Evolutionary conservation across 2,888 invertebrate genomes (phyloP).

Genomic region (Rhamnusium bicolor): DNA sequence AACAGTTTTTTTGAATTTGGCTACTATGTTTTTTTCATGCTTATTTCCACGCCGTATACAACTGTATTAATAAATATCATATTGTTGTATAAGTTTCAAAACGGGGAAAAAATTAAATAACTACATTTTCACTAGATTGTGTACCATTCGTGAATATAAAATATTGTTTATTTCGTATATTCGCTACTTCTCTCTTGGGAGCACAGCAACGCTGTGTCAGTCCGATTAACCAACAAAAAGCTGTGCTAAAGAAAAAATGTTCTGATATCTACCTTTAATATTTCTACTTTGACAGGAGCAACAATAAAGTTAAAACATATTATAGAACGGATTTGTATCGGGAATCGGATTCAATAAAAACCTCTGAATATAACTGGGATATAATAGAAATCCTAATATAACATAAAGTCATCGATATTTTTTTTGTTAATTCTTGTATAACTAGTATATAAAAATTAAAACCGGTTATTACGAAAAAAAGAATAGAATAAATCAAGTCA

Average conservation of each 20-base stretch:
- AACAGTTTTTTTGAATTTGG: too few species aligned
- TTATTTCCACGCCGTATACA: too few species aligned
- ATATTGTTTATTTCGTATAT: neutral
- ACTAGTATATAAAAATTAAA: too few species aligned
- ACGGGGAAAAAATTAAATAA: neutral
- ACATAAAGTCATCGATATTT: too few species aligned
- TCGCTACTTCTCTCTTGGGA: neutral
- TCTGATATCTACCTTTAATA: neutral
- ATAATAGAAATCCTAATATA: too few species aligned
- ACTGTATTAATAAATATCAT: too few species aligned
- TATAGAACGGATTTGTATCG: neutral
- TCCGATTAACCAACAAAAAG: neutral
- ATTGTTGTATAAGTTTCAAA: too few species aligned
- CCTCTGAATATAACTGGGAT: too few species aligned
- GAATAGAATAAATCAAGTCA: too few species aligned
- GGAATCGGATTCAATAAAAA: neutral
- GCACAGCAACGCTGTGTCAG: neutral
- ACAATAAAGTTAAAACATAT: neutral
- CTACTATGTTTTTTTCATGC: too few species aligned
- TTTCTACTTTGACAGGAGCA: neutral
- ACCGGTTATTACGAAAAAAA: too few species aligned
- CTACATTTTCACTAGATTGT: neutral
- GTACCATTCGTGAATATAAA: neutral
- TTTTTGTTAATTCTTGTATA: too few species aligned
- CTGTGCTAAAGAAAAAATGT: neutral